Conservation (phyloP, 1,140 invertebrate species). For the Leptoteleia sp. region DNA sequence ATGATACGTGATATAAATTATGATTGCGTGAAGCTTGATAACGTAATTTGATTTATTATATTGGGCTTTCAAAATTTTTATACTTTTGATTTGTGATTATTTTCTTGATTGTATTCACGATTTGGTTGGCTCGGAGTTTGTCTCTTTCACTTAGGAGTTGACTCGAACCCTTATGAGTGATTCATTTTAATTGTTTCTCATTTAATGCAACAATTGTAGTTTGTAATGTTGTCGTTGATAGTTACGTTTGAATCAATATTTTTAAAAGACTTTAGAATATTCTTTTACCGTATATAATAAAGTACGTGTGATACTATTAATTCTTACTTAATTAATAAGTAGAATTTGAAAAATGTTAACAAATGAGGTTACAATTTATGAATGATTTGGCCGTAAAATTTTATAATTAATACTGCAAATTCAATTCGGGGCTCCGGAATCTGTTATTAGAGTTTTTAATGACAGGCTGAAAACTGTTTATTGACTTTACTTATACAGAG, state of each 20-base stretch:
- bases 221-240: no score
- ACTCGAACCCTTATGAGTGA: constrained; percentile 5
- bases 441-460: constrained; percentile 2
- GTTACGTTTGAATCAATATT: no score
- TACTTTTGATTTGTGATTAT: constrained; percentile 29
- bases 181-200: no score
- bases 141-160: constrained; percentile 7
- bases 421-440: background rate
- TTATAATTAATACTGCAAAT: background rate
- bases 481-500: constrained; percentile 1
- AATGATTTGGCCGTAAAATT: no score
- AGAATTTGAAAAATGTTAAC: no score
- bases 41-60: constrained; percentile 22
- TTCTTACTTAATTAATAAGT: no score
- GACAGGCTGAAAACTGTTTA: constrained; percentile 8
- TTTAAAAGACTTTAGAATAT: no score
- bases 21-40: constrained; percentile 8
- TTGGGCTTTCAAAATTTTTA: constrained; percentile 5
- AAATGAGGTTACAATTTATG: no score
- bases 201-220: no score
- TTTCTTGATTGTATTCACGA: constrained; percentile 14
- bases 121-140: background rate
- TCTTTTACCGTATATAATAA: no score
- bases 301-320: no score
- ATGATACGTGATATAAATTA: constrained; percentile 16